Conservation (phyloP, 2,113 vertebrate species). For the Microtus ochrogaster region DNA sequence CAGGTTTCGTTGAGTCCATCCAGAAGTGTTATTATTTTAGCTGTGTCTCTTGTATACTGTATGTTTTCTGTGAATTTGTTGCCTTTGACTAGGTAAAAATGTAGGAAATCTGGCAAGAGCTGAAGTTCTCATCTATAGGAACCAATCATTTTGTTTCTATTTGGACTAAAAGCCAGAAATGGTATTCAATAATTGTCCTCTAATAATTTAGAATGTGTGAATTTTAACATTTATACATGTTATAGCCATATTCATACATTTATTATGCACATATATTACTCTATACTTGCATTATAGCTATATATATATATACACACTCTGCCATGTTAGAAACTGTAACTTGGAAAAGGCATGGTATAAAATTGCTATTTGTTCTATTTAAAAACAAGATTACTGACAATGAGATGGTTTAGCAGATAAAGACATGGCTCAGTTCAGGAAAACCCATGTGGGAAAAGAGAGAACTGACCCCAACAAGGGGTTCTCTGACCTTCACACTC, state of each 20-base stretch:
- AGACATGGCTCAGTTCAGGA: not conserved
- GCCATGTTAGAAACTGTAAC: not conserved
- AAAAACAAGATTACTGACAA: not conserved
- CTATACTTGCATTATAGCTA: not conserved
- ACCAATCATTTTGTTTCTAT: constrained; percentile 13
- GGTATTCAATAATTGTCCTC: not conserved
- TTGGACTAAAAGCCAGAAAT: constrained; percentile 40
- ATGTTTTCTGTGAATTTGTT: constrained; percentile 31
- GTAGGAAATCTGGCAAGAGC: constrained; percentile 20
- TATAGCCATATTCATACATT: not conserved
- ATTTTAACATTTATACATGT: not conserved
- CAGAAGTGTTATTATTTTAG: constrained; percentile 18
- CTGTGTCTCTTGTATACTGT: not conserved
- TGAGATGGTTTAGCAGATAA: not conserved
- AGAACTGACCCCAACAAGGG: not conserved
- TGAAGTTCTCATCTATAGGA: not conserved
- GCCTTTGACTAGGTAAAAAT: constrained; percentile 10
- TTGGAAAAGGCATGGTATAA: not conserved
- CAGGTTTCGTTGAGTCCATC: constrained; percentile 45
- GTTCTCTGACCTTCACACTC: not conserved
- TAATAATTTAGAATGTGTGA: constrained; percentile 26
- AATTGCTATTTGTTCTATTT: not conserved
- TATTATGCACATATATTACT: not conserved
- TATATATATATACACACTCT: not conserved
- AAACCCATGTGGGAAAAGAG: too few relatives aligned